These are phyloP conservation scores for Diarsia dahlii DNA, from an alignment of 2,888 invertebrate genomes.

Conservation along the genomic window DNA sequence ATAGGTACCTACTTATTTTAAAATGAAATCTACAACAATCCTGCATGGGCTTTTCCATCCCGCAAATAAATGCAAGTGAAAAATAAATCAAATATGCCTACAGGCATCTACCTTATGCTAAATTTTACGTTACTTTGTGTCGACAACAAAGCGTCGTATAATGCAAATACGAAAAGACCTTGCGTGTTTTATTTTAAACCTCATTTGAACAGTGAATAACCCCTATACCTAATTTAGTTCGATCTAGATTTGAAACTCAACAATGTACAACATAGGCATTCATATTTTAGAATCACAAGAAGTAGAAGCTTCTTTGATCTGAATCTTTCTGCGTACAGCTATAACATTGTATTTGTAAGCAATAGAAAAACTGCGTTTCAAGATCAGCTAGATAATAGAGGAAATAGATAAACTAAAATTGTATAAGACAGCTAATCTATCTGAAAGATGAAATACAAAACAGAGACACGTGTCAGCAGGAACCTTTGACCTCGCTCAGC, in stretches of 20 bases:
- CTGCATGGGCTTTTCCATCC: not conserved
- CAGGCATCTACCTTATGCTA: not conserved
- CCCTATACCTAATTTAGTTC: constrained; percentile 37
- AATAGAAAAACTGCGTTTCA: constrained; percentile 22
- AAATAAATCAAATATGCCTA: not conserved
- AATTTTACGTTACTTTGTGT: constrained; percentile 26
- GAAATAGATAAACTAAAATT: constrained; percentile 30
- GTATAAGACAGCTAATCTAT: constrained; percentile 21
- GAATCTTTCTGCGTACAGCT: not conserved
- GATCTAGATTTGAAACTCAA: constrained; percentile 38
- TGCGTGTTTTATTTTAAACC: constrained; percentile 28
- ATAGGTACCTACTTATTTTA: not conserved
- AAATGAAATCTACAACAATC: too few species aligned
- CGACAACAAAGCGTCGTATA: constrained; percentile 9
- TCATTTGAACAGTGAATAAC: constrained; percentile 21
- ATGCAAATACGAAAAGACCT: constrained; percentile 38
- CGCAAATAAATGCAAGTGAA: not conserved
- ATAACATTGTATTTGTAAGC: constrained; percentile 12
- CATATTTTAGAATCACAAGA: constrained; percentile 19
- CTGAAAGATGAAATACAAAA: constrained; percentile 29
- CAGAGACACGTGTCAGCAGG: constrained; percentile 51
- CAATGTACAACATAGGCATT: constrained; percentile 2
- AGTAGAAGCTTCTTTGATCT: constrained; percentile 1
- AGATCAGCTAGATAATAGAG: constrained; percentile 49
- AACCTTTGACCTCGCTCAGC: constrained; percentile 36